phyloP scores from a whole-genome alignment of 35 echinoderm and acorn worm species.

The Ophiothrix spiculata region DNA sequence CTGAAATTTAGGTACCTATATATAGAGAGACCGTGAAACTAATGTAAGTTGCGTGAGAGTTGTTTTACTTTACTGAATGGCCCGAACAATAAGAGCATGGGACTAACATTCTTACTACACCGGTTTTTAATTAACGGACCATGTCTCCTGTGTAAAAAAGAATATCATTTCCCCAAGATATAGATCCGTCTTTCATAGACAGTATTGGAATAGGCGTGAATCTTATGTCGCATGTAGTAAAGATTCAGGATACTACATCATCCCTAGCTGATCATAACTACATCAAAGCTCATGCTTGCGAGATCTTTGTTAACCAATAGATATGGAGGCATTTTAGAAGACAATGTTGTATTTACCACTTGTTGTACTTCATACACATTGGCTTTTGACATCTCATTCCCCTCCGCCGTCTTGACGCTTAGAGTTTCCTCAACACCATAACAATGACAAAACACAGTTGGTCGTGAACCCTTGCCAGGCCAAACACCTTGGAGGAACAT shows the following conservation, averaged over 20 bases:
- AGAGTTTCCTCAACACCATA: conserved; percentile 67
- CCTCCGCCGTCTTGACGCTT: conserved; percentile 53
- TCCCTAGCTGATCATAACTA: not conserved
- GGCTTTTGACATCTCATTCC: conserved; percentile 64
- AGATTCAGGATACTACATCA: not conserved
- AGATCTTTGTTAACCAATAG: not conserved
- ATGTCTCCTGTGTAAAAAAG: too few species aligned
- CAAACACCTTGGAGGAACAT: conserved; percentile 13
- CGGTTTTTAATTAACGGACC: too few species aligned
- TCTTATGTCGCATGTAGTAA: not conserved
- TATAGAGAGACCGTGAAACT: too few species aligned
- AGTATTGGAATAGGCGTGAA: not conserved
- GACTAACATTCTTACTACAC: too few species aligned
- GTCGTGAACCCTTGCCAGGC: conserved; percentile 23
- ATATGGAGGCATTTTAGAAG: not conserved
- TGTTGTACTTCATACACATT: conserved; percentile 59
- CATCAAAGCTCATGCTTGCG: not conserved
- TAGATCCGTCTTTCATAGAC: not conserved
- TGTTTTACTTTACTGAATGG: too few species aligned
- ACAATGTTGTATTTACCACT: conserved; percentile 39
- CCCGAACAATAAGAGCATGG: too few species aligned
- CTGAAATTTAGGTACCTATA: too few species aligned
- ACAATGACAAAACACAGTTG: conserved; percentile 66
- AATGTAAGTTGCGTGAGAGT: too few species aligned
- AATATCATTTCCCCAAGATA: not conserved